Conservation (phyloP, 2,888 invertebrate genomes). For the Yponomeuta plumbellus region DNA sequence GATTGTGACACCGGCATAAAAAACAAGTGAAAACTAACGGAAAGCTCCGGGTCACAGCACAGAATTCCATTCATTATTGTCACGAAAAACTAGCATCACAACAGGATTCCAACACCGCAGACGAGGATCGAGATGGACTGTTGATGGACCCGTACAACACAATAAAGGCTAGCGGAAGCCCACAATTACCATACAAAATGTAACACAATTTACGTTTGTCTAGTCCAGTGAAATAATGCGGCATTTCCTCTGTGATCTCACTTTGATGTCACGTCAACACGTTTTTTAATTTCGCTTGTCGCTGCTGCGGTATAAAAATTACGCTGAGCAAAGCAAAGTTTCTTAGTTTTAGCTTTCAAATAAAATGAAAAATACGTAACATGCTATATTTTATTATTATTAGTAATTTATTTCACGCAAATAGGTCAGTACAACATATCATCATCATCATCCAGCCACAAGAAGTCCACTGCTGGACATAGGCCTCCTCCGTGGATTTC, state of each 20-base stretch:
- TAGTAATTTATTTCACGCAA: no score
- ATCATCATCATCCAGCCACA: no score
- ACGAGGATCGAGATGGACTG: neutral
- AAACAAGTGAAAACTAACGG: neutral
- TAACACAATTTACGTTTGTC: slow-evolving; percentile 24
- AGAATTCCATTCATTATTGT: neutral
- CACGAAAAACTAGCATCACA: neutral
- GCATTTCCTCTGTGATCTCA: slow-evolving; percentile 54
- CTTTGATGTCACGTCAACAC: slow-evolving; percentile 15
- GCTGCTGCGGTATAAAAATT: neutral
- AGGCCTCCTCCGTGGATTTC: no score
- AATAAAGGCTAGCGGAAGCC: slow-evolving; percentile 30
- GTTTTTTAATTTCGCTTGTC: slow-evolving; percentile 16
- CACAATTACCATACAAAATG: slow-evolving; percentile 30
- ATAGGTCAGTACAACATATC: no score
- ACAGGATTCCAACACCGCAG: neutral
- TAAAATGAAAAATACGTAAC: no score
- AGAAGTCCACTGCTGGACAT: no score
- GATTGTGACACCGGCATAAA: neutral
- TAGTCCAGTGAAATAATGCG: slow-evolving; percentile 16
- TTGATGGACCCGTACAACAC: neutral
- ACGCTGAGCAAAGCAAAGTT: neutral
- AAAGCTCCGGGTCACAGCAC: neutral
- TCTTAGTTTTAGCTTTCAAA: no score
- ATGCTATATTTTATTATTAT: no score